phyloP scores from a whole-genome alignment of 1,140 invertebrate species.

The Oreohelix idahoensis region DNA sequence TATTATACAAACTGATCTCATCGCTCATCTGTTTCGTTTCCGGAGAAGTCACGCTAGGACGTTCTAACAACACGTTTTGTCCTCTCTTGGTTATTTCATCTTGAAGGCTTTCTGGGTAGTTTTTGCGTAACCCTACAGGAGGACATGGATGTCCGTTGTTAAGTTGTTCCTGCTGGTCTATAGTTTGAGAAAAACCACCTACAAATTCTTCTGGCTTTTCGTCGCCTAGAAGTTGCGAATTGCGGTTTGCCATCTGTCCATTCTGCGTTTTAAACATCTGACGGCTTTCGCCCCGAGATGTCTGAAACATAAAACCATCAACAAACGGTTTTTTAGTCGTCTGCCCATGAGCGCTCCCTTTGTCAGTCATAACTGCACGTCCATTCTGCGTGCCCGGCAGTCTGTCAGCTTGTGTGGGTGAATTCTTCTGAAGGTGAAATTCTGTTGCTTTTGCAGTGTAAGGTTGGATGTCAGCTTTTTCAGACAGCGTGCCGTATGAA shows the following conservation, averaged over 20 bases:
- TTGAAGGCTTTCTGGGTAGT: neutral
- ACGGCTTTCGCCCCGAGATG: no score
- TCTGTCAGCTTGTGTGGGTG: neutral
- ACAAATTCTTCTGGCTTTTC: no score
- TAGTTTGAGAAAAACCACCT: neutral
- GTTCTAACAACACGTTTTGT: no score
- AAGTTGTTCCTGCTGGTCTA: neutral
- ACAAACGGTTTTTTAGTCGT: neutral
- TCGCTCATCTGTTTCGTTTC: neutral
- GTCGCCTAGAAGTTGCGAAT: neutral
- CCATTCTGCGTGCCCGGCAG: neutral
- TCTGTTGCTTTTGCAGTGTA: neutral
- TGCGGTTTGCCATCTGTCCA: neutral
- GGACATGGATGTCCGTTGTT: neutral
- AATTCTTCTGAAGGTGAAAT: neutral
- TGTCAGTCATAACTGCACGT: neutral
- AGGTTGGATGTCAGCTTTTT: neutral
- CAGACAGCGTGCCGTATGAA: neutral
- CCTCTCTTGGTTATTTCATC: neutral
- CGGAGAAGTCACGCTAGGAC: neutral
- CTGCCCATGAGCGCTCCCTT: neutral
- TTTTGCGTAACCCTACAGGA: neutral
- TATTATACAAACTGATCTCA: neutral
- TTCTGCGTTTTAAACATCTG: neutral
- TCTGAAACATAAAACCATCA: neutral